Conservation (phyloP, 2,888 invertebrate species). For the Caenorhabditis drosophilae region DNA sequence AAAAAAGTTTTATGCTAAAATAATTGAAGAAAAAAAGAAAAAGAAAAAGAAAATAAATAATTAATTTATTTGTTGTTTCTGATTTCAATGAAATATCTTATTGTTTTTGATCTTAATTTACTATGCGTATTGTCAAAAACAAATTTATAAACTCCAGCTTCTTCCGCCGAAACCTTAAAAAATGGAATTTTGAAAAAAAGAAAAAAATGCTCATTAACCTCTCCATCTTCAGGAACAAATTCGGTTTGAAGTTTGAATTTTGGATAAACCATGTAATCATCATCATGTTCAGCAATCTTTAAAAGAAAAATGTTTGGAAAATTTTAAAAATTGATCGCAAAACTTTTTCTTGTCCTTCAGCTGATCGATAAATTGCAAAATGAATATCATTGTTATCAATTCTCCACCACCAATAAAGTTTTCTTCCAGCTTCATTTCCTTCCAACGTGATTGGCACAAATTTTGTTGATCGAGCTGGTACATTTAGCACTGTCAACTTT, state of each 20-base stretch:
- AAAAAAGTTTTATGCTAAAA: too few species aligned
- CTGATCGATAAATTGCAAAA: constrained; percentile 43
- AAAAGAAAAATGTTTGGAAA: constrained; percentile 3
- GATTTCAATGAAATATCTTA: constrained; percentile 47
- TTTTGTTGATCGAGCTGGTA: constrained; percentile 49
- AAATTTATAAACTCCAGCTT: constrained; percentile 61
- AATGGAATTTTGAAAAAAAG: too few species aligned
- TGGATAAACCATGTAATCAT: constrained; percentile 53
- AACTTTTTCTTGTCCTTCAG: constrained; percentile 35
- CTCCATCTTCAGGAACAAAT: constrained; percentile 61
- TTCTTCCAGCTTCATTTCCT: constrained; percentile 45
- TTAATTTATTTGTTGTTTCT: too few species aligned
- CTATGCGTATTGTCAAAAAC: constrained; percentile 63
- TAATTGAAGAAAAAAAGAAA: too few species aligned
- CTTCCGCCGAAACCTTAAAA: constrained; percentile 45
- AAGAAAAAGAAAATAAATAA: too few species aligned
- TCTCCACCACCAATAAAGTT: constrained; percentile 61
- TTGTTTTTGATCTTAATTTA: constrained; percentile 46
- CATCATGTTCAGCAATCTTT: constrained; percentile 51
- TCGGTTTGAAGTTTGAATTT: constrained; percentile 62
- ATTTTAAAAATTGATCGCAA: too few species aligned
- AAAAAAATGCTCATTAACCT: constrained; percentile 25
- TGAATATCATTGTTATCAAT: constrained; percentile 49
- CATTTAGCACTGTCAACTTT: constrained; percentile 49
- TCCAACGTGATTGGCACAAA: constrained; percentile 54